Evolutionary conservation across 2,797 vertebrate species (phyloP).

Genomic region (Anguilla anguilla): DNA sequence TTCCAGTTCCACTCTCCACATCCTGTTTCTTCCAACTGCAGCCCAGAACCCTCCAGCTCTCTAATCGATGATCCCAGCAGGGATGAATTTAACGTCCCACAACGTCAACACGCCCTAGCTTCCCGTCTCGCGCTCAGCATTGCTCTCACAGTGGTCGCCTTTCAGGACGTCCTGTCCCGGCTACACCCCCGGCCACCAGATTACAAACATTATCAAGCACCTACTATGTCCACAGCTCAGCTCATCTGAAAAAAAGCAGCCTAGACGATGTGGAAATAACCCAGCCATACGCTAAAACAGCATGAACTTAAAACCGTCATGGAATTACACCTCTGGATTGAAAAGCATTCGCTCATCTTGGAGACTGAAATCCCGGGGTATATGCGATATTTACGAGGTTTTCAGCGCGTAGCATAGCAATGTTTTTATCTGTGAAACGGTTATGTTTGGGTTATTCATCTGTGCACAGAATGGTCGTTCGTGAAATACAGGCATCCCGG

Average conservation of each 20-base stretch:
- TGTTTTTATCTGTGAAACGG: neutral
- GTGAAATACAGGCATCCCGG: neutral
- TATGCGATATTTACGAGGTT: neutral
- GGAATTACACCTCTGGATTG: neutral
- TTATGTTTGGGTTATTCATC: neutral
- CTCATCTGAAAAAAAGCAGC: neutral
- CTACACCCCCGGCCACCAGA: neutral
- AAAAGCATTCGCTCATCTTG: neutral
- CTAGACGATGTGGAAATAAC: neutral
- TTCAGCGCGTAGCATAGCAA: neutral
- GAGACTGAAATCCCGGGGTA: neutral
- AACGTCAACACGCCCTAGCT: neutral
- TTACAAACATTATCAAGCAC: neutral
- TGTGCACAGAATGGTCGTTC: neutral
- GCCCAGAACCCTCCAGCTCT: neutral
- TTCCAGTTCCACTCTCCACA: conserved; percentile 9
- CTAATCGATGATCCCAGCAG: conserved; percentile 21
- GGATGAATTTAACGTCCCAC: conserved; percentile 7
- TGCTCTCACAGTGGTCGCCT: neutral
- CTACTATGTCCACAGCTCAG: neutral
- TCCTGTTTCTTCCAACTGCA: neutral
- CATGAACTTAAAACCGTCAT: neutral
- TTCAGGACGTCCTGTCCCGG: neutral
- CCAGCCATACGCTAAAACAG: neutral
- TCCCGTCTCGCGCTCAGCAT: neutral